Percentiles rank a stretch among this genome's conserved stretches.
phyloP scores from a whole-genome alignment of 2,113 vertebrate genomes.

The Cinclus mexicanus region DNA sequence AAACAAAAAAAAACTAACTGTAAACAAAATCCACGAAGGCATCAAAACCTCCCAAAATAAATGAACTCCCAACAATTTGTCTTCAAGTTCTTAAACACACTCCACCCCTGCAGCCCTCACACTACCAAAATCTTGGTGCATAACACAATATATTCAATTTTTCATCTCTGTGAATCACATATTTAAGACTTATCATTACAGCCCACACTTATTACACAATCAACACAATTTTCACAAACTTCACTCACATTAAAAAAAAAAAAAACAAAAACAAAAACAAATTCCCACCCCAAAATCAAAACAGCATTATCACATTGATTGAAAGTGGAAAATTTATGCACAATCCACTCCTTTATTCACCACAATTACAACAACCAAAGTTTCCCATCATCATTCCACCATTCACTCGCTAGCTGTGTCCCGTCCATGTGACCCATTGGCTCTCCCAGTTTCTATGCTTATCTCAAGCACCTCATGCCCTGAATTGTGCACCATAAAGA shows the following conservation, averaged over 20 bases:
- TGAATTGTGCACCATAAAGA: neutral
- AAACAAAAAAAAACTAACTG: no score
- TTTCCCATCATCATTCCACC: neutral
- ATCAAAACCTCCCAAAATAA: neutral
- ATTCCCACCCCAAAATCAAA: neutral
- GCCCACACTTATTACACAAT: neutral
- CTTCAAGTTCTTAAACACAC: neutral
- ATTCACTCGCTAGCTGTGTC: neutral
- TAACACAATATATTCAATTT: neutral
- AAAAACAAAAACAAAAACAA: no score
- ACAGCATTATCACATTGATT: rapidly evolving
- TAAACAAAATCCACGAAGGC: neutral
- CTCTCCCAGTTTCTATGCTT: neutral
- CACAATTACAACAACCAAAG: neutral
- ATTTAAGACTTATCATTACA: neutral
- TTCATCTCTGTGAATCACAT: neutral
- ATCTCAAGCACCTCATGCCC: neutral
- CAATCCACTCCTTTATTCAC: neutral
- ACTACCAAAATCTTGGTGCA: rapidly evolving
- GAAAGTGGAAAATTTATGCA: neutral
- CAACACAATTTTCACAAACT: neutral
- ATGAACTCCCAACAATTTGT: neutral
- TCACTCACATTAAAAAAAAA: neutral
- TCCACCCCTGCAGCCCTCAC: neutral
- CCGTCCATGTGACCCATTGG: neutral